Conservation (phyloP, 2,888 invertebrate genomes). For the Eucera pruinosa region DNA sequence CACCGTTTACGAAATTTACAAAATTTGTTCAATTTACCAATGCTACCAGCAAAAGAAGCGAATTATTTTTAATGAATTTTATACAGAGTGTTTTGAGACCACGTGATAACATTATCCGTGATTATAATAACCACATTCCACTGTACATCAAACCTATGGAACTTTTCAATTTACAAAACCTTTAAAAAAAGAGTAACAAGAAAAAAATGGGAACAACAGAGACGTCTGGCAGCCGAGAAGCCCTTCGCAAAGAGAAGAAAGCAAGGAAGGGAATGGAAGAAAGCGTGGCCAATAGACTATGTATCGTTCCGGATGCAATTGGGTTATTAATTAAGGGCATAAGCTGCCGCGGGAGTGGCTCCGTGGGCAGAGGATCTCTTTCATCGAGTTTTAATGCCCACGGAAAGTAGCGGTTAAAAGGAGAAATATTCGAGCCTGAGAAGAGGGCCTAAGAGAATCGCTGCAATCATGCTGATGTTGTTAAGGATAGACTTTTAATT, state of each 20-base stretch:
- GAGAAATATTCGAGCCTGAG: conserved; percentile 32
- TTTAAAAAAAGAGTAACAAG: background rate
- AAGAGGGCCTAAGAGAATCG: conserved; percentile 46
- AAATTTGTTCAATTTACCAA: too few relatives aligned
- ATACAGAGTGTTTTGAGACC: too few relatives aligned
- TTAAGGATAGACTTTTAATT: conserved; percentile 76
- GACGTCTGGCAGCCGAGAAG: conserved; percentile 8
- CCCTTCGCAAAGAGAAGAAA: background rate
- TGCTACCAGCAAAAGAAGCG: too few relatives aligned
- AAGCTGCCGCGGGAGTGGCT: conserved; percentile 50
- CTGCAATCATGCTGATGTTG: conserved; percentile 41
- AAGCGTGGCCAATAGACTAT: conserved; percentile 39
- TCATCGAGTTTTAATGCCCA: conserved; percentile 59
- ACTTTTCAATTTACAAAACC: background rate
- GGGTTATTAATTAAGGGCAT: conserved; percentile 65
- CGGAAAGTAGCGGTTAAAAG: conserved; percentile 25
- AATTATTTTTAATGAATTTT: too few relatives aligned
- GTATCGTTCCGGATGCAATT: conserved; percentile 55
- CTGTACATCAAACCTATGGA: too few relatives aligned
- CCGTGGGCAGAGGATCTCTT: conserved; percentile 50
- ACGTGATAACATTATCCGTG: too few relatives aligned
- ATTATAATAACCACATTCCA: too few relatives aligned
- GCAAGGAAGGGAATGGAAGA: background rate
- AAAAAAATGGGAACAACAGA: background rate
- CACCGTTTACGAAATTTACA: too few relatives aligned